Percentiles rank a stretch among this genome's conserved stretches.
Evolutionary conservation across 2,797 vertebrate species (phyloP).

Genomic region (Tadarida brasiliensis): DNA sequence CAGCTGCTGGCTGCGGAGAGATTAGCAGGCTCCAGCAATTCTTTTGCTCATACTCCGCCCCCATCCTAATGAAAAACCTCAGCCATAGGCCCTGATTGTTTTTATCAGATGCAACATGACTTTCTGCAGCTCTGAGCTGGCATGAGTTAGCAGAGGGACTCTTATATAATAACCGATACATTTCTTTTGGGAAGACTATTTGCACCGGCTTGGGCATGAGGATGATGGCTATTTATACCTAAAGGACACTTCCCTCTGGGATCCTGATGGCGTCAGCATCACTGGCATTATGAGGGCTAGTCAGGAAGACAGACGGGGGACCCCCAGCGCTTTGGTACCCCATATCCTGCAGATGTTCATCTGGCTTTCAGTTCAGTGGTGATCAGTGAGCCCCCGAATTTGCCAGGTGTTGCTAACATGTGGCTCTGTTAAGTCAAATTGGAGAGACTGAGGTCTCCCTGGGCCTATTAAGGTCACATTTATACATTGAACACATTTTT

Average conservation of each 20-base stretch:
- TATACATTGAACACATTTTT: background rate
- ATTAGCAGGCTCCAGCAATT: background rate
- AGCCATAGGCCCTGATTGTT: background rate
- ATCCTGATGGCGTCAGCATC: background rate
- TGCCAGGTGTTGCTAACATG: background rate
- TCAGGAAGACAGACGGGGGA: background rate
- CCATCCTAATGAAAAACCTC: background rate
- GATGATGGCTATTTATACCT: background rate
- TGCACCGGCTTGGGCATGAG: background rate
- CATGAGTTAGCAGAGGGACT: background rate
- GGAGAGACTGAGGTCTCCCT: background rate
- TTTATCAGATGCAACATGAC: background rate
- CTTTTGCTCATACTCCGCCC: background rate
- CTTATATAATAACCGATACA: background rate
- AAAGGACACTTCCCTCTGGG: background rate
- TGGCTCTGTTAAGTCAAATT: background rate
- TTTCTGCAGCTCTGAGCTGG: background rate
- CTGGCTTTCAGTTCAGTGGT: background rate
- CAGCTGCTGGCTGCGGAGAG: constrained; percentile 62
- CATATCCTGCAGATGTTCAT: background rate
- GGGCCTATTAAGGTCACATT: background rate
- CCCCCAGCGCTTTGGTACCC: background rate
- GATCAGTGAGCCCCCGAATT: background rate
- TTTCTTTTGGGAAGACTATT: background rate
- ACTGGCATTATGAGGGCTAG: background rate